Evolutionary conservation across 2,797 vertebrate species (phyloP).

Genomic region (Gallirallus australis): DNA sequence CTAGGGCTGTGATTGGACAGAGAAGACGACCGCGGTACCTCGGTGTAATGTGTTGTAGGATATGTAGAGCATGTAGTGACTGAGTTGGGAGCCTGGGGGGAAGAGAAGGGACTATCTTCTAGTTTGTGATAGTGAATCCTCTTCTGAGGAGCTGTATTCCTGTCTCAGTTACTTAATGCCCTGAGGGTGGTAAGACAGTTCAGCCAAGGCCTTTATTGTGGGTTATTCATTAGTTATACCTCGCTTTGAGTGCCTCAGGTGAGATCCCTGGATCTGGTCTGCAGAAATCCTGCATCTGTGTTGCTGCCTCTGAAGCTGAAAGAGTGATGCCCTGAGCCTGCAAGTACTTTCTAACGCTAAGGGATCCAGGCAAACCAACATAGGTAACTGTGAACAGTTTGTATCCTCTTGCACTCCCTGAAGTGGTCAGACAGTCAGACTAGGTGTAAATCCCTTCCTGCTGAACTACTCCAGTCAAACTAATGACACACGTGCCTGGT

Average conservation of each 20-base stretch:
- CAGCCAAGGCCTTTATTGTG: background rate
- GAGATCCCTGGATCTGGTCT: background rate
- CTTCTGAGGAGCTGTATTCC: background rate
- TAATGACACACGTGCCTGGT: background rate
- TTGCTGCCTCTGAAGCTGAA: background rate
- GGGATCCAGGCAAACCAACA: background rate
- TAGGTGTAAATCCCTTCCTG: background rate
- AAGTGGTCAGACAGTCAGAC: background rate
- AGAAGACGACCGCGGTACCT: background rate
- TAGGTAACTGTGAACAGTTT: background rate
- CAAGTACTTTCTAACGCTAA: background rate
- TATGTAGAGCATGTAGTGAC: background rate
- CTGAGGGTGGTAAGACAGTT: background rate
- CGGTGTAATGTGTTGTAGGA: background rate
- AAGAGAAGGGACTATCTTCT: background rate
- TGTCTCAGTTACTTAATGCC: background rate
- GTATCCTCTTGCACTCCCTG: background rate
- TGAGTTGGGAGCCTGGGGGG: background rate
- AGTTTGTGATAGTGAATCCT: background rate
- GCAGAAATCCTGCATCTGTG: background rate
- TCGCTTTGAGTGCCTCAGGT: background rate
- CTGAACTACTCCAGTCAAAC: background rate
- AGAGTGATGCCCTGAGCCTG: background rate
- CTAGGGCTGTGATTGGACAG: background rate
- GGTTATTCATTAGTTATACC: accelerated